A percentile compares a stretch with the other conserved stretches of the same genome.
phyloP scores from a whole-genome alignment of 2,888 invertebrate species.

The Drosophila setosimentum region DNA sequence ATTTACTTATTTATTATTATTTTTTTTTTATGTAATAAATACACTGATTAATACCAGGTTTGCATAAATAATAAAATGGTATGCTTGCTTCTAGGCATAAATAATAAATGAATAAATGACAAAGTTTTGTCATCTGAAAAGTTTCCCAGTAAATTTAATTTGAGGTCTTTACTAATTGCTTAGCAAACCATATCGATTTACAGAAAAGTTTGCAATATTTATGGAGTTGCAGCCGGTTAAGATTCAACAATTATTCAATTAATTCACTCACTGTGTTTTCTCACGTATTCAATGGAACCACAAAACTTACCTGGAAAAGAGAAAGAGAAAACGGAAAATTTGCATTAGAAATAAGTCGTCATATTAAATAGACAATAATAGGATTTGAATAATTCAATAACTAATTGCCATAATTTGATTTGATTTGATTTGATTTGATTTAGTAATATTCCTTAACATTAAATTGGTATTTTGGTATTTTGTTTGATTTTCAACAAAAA shows the following conservation, averaged over 20 bases:
- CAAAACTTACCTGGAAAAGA: constrained; percentile 53
- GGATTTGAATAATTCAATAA: background rate
- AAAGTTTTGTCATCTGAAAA: background rate
- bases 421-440: no score
- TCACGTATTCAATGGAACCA: background rate
- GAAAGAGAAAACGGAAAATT: background rate
- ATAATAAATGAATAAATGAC: background rate
- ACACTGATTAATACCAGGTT: no score
- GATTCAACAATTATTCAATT: background rate
- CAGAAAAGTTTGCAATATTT: background rate
- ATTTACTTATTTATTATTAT: background rate
- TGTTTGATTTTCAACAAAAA: no score
- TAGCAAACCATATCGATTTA: background rate
- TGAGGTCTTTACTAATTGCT: background rate
- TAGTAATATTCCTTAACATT: no score
- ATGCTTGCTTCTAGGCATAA: background rate
- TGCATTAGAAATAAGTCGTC: constrained; percentile 6
- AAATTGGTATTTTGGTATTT: no score
- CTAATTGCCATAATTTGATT: no score
- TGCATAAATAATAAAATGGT: no score
- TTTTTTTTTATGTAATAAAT: background rate
- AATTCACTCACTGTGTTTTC: constrained; percentile 16
- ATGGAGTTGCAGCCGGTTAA: background rate
- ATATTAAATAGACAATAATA: background rate
- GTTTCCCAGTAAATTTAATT: background rate